Evolutionary conservation across 2,888 invertebrate genomes (phyloP).

Genomic region (Perizoma flavofasciatum): DNA sequence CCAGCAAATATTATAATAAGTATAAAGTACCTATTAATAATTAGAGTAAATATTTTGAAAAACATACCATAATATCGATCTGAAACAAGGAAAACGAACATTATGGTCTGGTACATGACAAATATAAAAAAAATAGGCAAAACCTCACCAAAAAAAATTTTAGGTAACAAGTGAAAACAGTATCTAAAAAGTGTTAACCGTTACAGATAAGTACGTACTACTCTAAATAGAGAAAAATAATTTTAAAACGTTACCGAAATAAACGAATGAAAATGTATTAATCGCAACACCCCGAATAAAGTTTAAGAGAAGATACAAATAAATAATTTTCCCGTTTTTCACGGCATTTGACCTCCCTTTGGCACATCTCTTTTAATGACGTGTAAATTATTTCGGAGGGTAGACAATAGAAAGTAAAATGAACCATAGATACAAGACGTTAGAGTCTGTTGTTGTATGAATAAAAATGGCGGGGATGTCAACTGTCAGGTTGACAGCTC

Average conservation of each 20-base stretch:
- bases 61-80: constrained; percentile 33
- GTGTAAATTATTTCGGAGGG: constrained; percentile 66
- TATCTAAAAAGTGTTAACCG: no score
- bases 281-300: neutral
- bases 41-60: constrained; percentile 15
- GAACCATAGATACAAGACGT: constrained; percentile 30
- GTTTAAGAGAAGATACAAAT: constrained; percentile 22
- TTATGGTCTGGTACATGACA: constrained; percentile 14
- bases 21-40: no score
- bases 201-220: no score
- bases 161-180: neutral
- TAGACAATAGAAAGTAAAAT: constrained; percentile 42
- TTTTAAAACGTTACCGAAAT: no score
- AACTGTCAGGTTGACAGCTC: constrained; percentile 75
- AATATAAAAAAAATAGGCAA: neutral
- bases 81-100: constrained; percentile 32
- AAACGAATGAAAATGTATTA: constrained; percentile 16
- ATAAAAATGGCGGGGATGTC: constrained; percentile 52
- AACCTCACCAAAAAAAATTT: no score
- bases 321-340: constrained; percentile 72
- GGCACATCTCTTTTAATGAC: constrained; percentile 63
- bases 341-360: constrained; percentile 66
- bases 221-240: no score
- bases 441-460: constrained; percentile 33
- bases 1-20: no score